These are phyloP conservation scores for Phymastichus coffea DNA, from an alignment of 1,140 invertebrate species.

Conservation along the genomic window DNA sequence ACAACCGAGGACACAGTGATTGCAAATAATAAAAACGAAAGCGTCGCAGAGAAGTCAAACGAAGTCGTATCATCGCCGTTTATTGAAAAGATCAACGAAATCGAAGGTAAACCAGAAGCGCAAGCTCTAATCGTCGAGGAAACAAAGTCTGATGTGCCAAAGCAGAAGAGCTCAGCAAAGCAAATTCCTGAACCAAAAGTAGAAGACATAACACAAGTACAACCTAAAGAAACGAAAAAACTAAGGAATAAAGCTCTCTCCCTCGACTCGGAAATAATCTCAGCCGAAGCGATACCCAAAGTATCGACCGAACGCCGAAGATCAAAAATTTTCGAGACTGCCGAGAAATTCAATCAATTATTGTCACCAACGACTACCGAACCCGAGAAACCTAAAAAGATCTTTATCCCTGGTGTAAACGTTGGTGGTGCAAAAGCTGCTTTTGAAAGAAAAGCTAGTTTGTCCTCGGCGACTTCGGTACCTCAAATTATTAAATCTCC, in stretches of 20 bases:
- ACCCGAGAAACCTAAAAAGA: constrained; percentile 72
- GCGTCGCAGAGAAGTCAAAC: neutral
- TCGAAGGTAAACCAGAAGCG: neutral
- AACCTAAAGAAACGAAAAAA: constrained; percentile 40
- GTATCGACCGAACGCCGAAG: constrained; percentile 60
- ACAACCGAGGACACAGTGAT: neutral
- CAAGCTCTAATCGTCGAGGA: neutral
- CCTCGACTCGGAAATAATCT: constrained; percentile 38
- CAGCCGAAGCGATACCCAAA: constrained; percentile 38
- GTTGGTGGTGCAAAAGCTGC: constrained; percentile 81
- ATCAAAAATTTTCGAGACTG: constrained; percentile 70
- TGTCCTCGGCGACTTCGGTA: constrained; percentile 55
- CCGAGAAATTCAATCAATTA: constrained; percentile 70
- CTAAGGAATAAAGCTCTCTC: constrained; percentile 43
- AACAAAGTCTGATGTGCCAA: neutral
- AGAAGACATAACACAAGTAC: neutral
- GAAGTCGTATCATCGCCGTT: neutral
- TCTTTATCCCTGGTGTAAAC: constrained; percentile 77
- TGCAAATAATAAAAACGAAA: neutral
- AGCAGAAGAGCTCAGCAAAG: constrained; percentile 15
- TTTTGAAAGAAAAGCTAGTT: constrained; percentile 75
- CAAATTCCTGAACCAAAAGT: neutral
- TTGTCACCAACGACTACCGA: constrained; percentile 42
- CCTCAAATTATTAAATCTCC: constrained; percentile 37
- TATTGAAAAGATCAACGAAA: neutral